Percentiles rank a stretch among this genome's conserved stretches.
phyloP scores from a whole-genome alignment of 2,113 vertebrate genomes.

The Vulpes ferrilata region DNA sequence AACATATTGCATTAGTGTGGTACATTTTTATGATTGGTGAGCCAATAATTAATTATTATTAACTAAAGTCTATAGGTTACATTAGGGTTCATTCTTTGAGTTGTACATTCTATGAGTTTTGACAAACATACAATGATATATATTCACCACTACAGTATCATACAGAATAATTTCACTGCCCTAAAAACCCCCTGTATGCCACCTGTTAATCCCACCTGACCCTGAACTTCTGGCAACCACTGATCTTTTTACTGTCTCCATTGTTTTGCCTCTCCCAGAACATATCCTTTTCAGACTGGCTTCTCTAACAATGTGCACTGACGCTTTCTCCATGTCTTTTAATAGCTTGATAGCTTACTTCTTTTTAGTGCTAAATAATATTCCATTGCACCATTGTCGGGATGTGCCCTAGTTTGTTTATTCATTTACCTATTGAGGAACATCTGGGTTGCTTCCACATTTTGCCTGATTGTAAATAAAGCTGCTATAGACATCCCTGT shows the following conservation, averaged over 20 bases:
- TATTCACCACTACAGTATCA: not conserved
- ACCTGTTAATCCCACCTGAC: not conserved
- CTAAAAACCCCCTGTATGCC: not conserved
- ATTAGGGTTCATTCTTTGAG: not conserved
- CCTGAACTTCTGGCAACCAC: not conserved
- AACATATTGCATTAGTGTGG: not conserved
- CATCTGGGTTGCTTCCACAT: not conserved
- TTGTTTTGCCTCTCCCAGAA: not conserved
- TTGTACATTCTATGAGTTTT: constrained; percentile 24
- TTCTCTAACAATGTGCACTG: not conserved
- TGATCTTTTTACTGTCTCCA: not conserved
- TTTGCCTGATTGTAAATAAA: not conserved
- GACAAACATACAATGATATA: not conserved
- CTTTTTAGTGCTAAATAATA: not conserved
- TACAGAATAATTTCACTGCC: constrained; percentile 1
- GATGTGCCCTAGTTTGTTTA: not conserved
- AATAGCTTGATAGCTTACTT: constrained; percentile 1
- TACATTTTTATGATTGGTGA: not conserved
- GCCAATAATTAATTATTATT: not conserved
- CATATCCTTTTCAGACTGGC: not conserved
- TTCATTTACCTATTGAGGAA: not conserved
- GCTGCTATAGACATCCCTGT: not conserved
- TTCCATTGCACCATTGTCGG: not conserved
- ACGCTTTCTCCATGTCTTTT: not conserved
- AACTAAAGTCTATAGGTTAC: not conserved